A percentile compares a stretch with the other conserved stretches of the same genome.
These are phyloP conservation scores for Pogonognathellus flavescens DNA, from an alignment of 1,140 invertebrate species.

Conservation along the genomic window DNA sequence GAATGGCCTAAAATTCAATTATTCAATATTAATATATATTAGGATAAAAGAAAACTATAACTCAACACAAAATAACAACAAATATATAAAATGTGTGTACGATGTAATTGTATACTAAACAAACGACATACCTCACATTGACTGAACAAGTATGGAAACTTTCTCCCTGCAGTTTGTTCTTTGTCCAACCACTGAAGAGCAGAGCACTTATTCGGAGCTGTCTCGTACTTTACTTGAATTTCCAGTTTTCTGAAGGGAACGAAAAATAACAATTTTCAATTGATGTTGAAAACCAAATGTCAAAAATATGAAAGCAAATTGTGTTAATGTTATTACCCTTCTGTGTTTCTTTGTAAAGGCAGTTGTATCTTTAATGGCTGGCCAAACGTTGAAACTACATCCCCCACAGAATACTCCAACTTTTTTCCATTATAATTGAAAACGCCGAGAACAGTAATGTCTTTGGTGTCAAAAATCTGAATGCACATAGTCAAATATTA, in stretches of 20 bases:
- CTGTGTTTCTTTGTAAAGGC: constrained; percentile 69
- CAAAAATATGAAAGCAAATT: too few relatives aligned
- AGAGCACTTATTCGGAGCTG: constrained; percentile 76
- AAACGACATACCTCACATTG: constrained; percentile 83
- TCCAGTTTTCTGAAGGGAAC: constrained; percentile 32
- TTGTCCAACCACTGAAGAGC: constrained; percentile 74
- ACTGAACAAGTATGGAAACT: constrained; percentile 90
- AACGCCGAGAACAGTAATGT: constrained; percentile 76
- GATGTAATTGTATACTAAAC: too few relatives aligned
- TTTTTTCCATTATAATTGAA: constrained; percentile 73
- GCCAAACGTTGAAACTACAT: constrained; percentile 79
- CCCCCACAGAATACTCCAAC: constrained; percentile 77
- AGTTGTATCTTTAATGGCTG: constrained; percentile 82
- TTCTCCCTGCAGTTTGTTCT: constrained; percentile 88
- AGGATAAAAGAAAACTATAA: too few relatives aligned
- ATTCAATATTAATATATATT: too few relatives aligned
- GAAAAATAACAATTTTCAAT: constrained; percentile 51
- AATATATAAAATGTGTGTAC: too few relatives aligned
- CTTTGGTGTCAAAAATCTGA: constrained; percentile 84
- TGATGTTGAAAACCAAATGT: too few relatives aligned
- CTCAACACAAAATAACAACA: too few relatives aligned
- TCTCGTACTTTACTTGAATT: constrained; percentile 81
- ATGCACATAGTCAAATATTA: too few relatives aligned
- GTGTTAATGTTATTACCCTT: background rate
- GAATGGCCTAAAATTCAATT: constrained; percentile 79